A percentile compares a stretch with the other conserved stretches of the same genome.
Evolutionary conservation across 2,888 invertebrate genomes (phyloP).

Genomic region (Pyrrhosoma nymphula): DNA sequence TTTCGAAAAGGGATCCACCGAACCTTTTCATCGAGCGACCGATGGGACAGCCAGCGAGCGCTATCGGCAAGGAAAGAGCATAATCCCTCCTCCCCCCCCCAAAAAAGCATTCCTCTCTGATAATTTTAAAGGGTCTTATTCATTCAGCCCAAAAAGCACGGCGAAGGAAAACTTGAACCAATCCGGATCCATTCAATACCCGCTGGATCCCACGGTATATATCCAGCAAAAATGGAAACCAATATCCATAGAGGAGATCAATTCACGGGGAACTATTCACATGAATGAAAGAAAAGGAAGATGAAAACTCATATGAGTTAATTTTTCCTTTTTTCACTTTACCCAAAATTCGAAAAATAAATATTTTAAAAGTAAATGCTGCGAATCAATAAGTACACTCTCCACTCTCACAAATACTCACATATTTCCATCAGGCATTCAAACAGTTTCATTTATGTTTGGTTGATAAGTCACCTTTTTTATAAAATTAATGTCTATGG

Average conservation of each 20-base stretch:
- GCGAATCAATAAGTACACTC: background rate
- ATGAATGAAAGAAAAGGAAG: background rate
- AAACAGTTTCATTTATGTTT: too few species aligned
- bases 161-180: background rate
- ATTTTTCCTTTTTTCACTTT: background rate
- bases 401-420: background rate
- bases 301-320: background rate
- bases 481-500: too few species aligned
- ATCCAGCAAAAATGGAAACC: background rate
- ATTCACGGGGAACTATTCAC: background rate
- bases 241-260: background rate
- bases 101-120: background rate
- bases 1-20: conserved; percentile 11
- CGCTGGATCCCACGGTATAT: background rate
- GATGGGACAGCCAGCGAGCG: conserved; percentile 26
- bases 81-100: background rate
- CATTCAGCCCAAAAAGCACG: background rate
- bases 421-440: too few species aligned
- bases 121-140: conserved; percentile 28
- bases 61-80: conserved; percentile 16
- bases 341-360: background rate
- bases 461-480: too few species aligned
- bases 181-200: background rate
- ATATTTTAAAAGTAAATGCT: background rate
- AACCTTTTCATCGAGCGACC: conserved; percentile 27